Evolutionary conservation across 1,140 invertebrate species (phyloP).

Genomic region (Drosophila albomicans): DNA sequence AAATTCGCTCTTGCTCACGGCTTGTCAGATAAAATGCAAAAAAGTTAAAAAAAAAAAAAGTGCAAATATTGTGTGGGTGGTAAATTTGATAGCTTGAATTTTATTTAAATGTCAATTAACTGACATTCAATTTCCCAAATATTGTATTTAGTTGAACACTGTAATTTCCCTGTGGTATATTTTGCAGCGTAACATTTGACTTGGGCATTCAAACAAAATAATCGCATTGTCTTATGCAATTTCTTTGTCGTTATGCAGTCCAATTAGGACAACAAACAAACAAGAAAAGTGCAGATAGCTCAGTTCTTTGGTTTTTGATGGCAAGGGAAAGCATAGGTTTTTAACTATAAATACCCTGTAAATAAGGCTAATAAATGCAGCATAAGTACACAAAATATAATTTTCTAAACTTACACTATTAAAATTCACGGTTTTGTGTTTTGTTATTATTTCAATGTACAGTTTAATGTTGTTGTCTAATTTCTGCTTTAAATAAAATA

Average conservation of each 20-base stretch:
- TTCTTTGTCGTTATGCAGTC: constrained; percentile 56
- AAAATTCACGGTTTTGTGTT: too few species aligned
- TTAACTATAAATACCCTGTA: background rate
- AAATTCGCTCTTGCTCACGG: constrained; percentile 7
- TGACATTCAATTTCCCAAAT: background rate
- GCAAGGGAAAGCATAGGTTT: background rate
- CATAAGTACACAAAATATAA: background rate
- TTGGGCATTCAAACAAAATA: constrained; percentile 24
- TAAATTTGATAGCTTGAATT: too few species aligned
- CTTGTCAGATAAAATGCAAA: background rate
- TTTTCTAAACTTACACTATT: background rate
- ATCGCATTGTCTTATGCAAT: constrained; percentile 51
- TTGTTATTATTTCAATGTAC: too few species aligned
- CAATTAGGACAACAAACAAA: constrained; percentile 51
- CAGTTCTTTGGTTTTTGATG: constrained; percentile 13
- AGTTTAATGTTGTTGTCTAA: too few species aligned
- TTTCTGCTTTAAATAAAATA: too few species aligned
- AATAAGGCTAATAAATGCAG: background rate
- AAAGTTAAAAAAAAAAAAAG: background rate
- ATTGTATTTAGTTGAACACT: background rate
- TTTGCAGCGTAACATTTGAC: background rate
- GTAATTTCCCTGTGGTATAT: background rate
- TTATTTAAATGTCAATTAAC: background rate
- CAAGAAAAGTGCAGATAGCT: constrained; percentile 26
- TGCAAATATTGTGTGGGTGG: too few species aligned